Evolutionary conservation across 2,113 vertebrate genomes (phyloP).

Genomic region (Pongo abelii): DNA sequence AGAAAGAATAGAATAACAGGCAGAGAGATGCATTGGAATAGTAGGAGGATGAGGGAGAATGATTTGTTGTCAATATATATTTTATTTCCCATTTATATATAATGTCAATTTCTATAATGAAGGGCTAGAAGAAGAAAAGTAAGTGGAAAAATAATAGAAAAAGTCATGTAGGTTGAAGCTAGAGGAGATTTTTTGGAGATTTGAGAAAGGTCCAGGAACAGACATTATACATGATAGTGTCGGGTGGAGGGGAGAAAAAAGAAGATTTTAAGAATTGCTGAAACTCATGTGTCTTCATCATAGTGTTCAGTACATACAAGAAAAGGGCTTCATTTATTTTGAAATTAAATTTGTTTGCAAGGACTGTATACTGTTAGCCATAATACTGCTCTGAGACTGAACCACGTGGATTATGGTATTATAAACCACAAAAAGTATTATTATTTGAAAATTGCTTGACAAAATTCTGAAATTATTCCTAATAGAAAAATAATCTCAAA

Average conservation of each 20-base stretch:
- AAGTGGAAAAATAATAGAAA: constrained; percentile 9
- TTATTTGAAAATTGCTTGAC: not conserved
- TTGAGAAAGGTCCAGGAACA: not conserved
- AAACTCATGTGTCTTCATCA: not conserved
- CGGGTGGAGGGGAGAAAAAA: not conserved
- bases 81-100: not conserved
- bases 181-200: not conserved
- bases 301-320: not conserved
- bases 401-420: not conserved
- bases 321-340: constrained; percentile 2
- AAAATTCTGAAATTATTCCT: constrained; percentile 13
- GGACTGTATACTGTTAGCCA: not conserved
- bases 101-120: not conserved
- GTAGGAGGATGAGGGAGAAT: not conserved
- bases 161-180: not conserved
- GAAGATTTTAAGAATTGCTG: not conserved
- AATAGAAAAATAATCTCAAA: not conserved
- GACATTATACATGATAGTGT: not conserved
- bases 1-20: not conserved
- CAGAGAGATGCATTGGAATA: not conserved
- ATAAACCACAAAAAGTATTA: constrained; percentile 20
- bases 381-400: not conserved
- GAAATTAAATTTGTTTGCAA: constrained; percentile 25
- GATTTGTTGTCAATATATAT: not conserved
- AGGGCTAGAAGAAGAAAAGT: not conserved